phyloP scores from a whole-genome alignment of 2,888 invertebrate species.

The Nymphalis urticae region DNA sequence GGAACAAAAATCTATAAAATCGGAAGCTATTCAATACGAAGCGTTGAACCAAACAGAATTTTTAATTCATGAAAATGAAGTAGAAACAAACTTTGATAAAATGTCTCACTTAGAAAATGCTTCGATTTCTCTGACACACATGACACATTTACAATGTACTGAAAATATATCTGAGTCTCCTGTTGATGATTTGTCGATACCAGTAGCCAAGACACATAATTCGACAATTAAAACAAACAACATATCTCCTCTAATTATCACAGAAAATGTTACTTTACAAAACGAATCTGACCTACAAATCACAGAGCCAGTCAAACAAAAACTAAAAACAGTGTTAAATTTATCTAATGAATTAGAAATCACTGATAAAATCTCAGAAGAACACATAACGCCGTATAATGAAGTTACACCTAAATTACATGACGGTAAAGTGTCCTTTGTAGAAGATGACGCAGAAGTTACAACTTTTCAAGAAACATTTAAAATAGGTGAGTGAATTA shows the following conservation, averaged over 20 bases:
- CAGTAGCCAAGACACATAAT: slow-evolving; percentile 49
- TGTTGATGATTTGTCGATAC: slow-evolving; percentile 53
- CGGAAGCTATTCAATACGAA: slow-evolving; percentile 51
- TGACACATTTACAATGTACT: slow-evolving; percentile 65
- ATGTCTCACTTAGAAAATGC: slow-evolving; percentile 50
- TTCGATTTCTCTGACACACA: slow-evolving; percentile 53
- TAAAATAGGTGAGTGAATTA: slow-evolving; percentile 56
- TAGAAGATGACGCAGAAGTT: slow-evolving; percentile 43
- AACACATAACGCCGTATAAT: slow-evolving; percentile 55
- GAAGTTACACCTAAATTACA: slow-evolving; percentile 45
- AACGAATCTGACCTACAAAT: slow-evolving; percentile 63
- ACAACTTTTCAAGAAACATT: slow-evolving; percentile 52
- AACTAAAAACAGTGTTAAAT: slow-evolving; percentile 54
- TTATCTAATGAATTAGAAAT: slow-evolving; percentile 61
- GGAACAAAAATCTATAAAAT: slow-evolving; percentile 45
- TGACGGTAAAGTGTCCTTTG: slow-evolving; percentile 55
- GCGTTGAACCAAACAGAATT: slow-evolving; percentile 56
- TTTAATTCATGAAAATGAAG: slow-evolving; percentile 60
- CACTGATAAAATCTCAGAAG: slow-evolving; percentile 60
- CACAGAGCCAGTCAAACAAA: slow-evolving; percentile 55
- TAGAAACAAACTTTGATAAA: slow-evolving; percentile 48
- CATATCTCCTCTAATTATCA: slow-evolving; percentile 62
- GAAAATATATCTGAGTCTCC: slow-evolving; percentile 62
- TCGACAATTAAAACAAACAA: slow-evolving; percentile 55
- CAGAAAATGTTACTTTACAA: slow-evolving; percentile 63